These are phyloP conservation scores for Accipiter cooperii DNA, from an alignment of 2,113 vertebrate species.

Conservation along the genomic window DNA sequence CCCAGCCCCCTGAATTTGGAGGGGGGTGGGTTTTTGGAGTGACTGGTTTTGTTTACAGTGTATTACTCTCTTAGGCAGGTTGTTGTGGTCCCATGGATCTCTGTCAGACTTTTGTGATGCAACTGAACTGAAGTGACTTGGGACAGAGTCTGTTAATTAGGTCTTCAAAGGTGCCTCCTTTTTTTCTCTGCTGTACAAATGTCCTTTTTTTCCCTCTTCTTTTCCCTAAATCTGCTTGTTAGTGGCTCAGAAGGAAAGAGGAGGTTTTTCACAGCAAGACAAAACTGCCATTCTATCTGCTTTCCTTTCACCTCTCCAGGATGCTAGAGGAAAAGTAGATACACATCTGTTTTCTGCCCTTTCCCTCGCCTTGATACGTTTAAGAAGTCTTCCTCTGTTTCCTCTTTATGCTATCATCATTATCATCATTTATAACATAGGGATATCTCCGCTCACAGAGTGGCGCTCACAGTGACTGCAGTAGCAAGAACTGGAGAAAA, in stretches of 20 bases:
- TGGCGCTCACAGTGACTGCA: rapidly evolving
- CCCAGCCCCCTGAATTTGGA: not conserved
- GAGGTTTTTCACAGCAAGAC: not conserved
- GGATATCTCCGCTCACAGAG: not conserved
- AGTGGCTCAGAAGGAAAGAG: not conserved
- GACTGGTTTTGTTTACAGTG: not conserved
- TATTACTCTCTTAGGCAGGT: not conserved
- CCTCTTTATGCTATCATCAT: not conserved
- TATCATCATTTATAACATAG: not conserved
- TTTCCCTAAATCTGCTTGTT: slow-evolving; percentile 16
- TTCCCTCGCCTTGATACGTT: not conserved
- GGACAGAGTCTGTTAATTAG: slow-evolving; percentile 15
- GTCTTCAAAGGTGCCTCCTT: not conserved
- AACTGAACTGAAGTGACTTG: slow-evolving; percentile 5
- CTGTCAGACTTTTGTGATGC: slow-evolving; percentile 19
- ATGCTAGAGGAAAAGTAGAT: not conserved
- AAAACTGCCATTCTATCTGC: not conserved
- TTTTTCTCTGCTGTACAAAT: not conserved
- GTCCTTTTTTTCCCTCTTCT: not conserved
- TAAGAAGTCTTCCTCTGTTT: not conserved
- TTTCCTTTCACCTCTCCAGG: not conserved
- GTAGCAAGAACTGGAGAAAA: not conserved
- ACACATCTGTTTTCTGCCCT: not conserved
- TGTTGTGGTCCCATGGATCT: not conserved
- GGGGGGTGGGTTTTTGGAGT: not conserved